phyloP scores from a whole-genome alignment of 2,113 vertebrate genomes.

The Mustela nigripes region DNA sequence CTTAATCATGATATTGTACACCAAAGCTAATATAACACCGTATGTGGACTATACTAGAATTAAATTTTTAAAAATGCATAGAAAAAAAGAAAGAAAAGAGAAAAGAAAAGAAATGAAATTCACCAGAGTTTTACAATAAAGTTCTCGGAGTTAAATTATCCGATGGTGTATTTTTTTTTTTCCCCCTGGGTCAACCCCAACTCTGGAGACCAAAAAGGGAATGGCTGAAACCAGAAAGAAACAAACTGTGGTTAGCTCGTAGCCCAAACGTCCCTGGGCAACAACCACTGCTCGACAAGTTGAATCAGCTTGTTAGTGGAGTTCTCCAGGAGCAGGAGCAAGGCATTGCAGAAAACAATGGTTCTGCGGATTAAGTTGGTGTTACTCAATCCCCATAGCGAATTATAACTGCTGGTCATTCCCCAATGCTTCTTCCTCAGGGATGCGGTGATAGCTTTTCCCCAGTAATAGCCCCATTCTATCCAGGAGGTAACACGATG shows the following conservation, averaged over 20 bases:
- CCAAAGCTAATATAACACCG: not conserved
- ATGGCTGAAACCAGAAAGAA: not conserved
- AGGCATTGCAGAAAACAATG: not conserved
- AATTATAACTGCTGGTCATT: not conserved
- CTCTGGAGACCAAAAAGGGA: not conserved
- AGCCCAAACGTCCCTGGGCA: not conserved
- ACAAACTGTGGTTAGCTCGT: not conserved
- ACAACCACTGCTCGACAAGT: not conserved
- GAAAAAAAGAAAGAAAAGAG: not conserved
- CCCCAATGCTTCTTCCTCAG: rapidly evolving
- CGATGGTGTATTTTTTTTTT: not conserved
- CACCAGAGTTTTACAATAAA: not conserved
- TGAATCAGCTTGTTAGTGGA: not conserved
- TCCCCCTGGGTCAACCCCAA: not conserved
- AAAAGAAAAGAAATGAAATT: not conserved
- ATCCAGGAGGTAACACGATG: not conserved
- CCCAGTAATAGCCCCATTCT: not conserved
- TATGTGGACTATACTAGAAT: not conserved
- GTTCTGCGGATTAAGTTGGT: not conserved
- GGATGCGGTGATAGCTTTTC: not conserved
- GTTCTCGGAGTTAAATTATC: not conserved
- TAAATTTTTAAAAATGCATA: not conserved
- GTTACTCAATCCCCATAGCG: not conserved
- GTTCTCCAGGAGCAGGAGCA: not conserved
- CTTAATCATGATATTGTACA: not conserved